Evolutionary conservation across 2,797 vertebrate genomes (phyloP), one percentile per base, ranked within the genome.

Genomic region (Molothrus ater): DNA sequence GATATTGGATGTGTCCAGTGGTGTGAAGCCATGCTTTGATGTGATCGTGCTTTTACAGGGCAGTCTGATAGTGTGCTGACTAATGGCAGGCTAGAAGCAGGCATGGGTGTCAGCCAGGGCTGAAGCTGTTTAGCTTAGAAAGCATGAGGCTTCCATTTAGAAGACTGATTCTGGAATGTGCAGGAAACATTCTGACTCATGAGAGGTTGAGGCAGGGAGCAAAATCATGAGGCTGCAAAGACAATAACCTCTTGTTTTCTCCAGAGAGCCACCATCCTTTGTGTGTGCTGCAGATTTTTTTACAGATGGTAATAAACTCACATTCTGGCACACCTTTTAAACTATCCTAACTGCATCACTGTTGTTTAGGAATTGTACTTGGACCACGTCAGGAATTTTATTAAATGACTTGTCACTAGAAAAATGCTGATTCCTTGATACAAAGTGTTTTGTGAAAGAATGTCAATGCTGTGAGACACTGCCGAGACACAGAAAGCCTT

Each of bases 361-460:
- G 21, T 57, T 57, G 22, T 75, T 92, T 71, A 83, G 65, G 42
- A 42, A 80, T 40, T 64, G 26, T 78, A 47, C 43, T 74, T 73
- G 64, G 53, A 45, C 53, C 19, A 86, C 0, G 0, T 80, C 25
- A 78, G 50, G 75, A 90, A 83, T 91, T 83, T 83, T 88, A 50
- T 88, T 91, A 88, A 91, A 86, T 34, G 34, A 32, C 34, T 85
- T 86, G 34, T 73, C 68, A 28, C 53, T 68, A 54, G 57, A 93
- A 94, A 90, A 94, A 82, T 43, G 83, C 74, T 95, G 81, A 93
- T 89, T 89, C 70, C 40, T 80, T 78, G 31, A 71, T 69, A 43
- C 54, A 65, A 83, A 83, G 54, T 47, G 40, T 86, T 92, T 93
- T 83, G 68, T 80, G 54, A 81, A 89, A 89, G 61, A 82, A 78